phyloP scores from a whole-genome alignment of 2,797 vertebrate species.

The Notoglanidium macrostoma region DNA sequence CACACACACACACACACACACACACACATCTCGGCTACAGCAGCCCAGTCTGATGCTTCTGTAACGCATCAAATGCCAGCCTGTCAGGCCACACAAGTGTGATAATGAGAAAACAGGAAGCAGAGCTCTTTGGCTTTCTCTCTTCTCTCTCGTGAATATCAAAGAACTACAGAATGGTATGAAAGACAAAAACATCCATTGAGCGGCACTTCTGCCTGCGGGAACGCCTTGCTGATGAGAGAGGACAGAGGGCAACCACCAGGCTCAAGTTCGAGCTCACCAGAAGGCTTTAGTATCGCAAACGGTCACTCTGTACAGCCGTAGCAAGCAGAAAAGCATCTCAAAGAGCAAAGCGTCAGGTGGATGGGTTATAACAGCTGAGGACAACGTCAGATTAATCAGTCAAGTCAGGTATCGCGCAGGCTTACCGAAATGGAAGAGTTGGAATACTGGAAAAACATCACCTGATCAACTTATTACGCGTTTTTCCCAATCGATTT shows the following conservation, averaged over 20 bases:
- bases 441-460: background rate
- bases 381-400: background rate
- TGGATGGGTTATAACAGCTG: background rate
- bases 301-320: background rate
- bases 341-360: background rate
- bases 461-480: background rate
- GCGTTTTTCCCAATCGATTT: background rate
- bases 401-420: background rate
- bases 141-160: background rate
- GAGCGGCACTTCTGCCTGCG: background rate
- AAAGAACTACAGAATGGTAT: background rate
- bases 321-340: background rate
- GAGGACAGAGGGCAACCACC: background rate
- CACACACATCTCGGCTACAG: background rate
- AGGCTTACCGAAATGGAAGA: background rate
- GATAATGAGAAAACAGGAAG: conserved; percentile 21
- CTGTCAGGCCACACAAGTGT: conserved; percentile 3
- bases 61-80: conserved; percentile 27
- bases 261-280: background rate
- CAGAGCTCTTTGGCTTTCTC: background rate
- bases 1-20: conserved; percentile 7
- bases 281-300: background rate
- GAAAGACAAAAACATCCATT: background rate
- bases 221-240: background rate
- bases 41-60: background rate